Percentiles rank a stretch among this genome's conserved stretches.
Conservation (phyloP, 2,113 vertebrate species). For the Cromileptes altivelis region DNA sequence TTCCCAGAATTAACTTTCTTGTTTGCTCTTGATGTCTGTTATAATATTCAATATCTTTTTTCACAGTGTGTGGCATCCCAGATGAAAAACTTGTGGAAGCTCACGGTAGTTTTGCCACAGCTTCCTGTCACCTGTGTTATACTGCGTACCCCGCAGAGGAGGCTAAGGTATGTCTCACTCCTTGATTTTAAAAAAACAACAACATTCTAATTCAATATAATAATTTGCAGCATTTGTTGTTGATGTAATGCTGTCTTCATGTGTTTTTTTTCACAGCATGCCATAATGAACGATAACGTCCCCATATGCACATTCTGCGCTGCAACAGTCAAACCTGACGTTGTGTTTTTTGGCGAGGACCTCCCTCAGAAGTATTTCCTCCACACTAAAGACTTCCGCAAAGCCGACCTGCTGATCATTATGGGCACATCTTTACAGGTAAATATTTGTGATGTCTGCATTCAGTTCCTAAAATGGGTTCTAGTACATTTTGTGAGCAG, state of each 20-base stretch:
- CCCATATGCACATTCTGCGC: conserved; percentile 84
- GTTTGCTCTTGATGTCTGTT: background rate
- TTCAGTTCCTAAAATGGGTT: conserved; percentile 7
- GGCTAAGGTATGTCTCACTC: conserved; percentile 77
- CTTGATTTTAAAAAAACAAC: background rate
- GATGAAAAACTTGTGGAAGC: conserved; percentile 87
- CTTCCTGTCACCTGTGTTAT: conserved; percentile 88
- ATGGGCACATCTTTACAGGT: conserved; percentile 89
- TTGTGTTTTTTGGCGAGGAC: conserved; percentile 88
- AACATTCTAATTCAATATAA: background rate
- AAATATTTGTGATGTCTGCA: background rate
- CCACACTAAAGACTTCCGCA: conserved; percentile 84
- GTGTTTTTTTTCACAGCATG: conserved; percentile 42
- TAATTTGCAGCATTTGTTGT: background rate
- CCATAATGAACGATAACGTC: conserved; percentile 82
- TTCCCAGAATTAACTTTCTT: background rate
- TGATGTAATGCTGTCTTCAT: background rate
- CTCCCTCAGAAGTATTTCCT: conserved; percentile 85
- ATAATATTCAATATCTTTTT: background rate
- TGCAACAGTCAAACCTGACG: conserved; percentile 86
- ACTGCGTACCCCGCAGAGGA: conserved; percentile 83
- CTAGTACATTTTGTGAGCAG: background rate
- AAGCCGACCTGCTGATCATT: conserved; percentile 86
- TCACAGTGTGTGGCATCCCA: conserved; percentile 85
- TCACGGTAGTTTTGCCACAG: conserved; percentile 85